A percentile compares a stretch with the other conserved stretches of the same genome.
These are phyloP conservation scores for Eretmocerus hayati DNA, from an alignment of 2,888 invertebrate species.

Conservation along the genomic window DNA sequence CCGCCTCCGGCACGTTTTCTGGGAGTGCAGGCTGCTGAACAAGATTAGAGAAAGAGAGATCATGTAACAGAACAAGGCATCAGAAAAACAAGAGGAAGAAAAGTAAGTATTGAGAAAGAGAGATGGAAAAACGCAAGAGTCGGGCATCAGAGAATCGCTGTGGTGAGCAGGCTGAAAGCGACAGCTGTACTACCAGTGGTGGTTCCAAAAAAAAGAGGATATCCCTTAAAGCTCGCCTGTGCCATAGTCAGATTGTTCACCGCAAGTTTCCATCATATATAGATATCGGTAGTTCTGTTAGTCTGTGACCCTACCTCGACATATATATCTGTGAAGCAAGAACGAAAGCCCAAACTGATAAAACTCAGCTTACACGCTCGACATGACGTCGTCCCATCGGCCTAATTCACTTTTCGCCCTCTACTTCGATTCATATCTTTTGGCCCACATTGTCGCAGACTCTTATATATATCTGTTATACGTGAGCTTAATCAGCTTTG, in stretches of 20 bases:
- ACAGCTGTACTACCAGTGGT: neutral
- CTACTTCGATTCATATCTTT: conserved; percentile 19
- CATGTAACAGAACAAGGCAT: neutral
- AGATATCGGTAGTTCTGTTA: conserved; percentile 12
- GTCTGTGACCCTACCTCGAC: neutral
- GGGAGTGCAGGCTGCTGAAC: no score
- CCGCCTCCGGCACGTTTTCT: no score
- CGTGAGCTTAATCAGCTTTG: no score
- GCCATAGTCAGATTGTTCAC: conserved; percentile 1
- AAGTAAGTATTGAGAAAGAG: neutral
- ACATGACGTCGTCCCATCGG: conserved; percentile 21
- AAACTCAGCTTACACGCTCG: conserved; percentile 20
- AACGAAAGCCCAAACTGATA: conserved; percentile 16
- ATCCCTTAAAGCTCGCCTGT: no score
- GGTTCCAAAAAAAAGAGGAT: neutral
- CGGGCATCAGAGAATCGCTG: neutral
- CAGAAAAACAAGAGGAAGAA: neutral
- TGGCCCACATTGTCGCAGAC: no score
- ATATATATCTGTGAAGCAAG: conserved; percentile 16
- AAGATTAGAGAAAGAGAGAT: conserved; percentile 12
- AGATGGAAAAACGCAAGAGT: neutral
- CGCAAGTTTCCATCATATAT: conserved; percentile 20
- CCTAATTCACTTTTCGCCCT: conserved; percentile 22
- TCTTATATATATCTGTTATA: no score
- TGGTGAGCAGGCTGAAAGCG: neutral